Conservation (phyloP, 2,797 vertebrate species). For the Holocentrus rufus region DNA sequence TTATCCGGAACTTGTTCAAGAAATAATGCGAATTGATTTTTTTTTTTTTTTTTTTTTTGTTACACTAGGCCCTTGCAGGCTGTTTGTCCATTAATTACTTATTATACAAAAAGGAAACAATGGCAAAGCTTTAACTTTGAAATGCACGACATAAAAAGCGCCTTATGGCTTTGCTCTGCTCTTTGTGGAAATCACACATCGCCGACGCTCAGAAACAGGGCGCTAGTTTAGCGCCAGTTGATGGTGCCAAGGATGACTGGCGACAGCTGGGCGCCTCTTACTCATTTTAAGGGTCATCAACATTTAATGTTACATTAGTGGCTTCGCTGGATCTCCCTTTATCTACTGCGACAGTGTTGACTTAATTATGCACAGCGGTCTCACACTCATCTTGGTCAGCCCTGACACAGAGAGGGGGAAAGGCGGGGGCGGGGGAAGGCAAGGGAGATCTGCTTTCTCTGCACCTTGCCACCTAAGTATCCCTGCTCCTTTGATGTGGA, state of each 20-base stretch:
- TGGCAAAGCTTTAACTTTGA: slow-evolving; percentile 11
- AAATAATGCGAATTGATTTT: slow-evolving; percentile 39
- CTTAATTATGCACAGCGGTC: slow-evolving; percentile 75
- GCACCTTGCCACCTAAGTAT: slow-evolving; percentile 38
- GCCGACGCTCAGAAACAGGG: slow-evolving; percentile 47
- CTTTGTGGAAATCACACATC: slow-evolving; percentile 50
- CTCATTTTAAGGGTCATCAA: slow-evolving; percentile 80
- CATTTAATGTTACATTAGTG: slow-evolving; percentile 78
- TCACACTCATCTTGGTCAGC: slow-evolving; percentile 55
- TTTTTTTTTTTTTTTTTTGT: slow-evolving; percentile 39
- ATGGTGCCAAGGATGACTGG: slow-evolving; percentile 73
- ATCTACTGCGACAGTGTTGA: slow-evolving; percentile 76
- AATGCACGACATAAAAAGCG: not conserved
- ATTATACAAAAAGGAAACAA: slow-evolving; percentile 11
- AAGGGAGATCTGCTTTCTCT: slow-evolving; percentile 33
- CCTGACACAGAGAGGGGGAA: slow-evolving; percentile 43
- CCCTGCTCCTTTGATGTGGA: slow-evolving; percentile 64
- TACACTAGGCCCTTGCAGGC: slow-evolving; percentile 5
- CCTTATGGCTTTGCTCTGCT: not conserved
- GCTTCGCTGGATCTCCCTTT: slow-evolving; percentile 72
- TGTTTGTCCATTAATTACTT: not conserved
- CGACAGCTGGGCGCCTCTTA: slow-evolving; percentile 74
- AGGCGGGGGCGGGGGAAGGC: not conserved
- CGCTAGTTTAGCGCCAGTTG: slow-evolving; percentile 57
- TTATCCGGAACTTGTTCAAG: slow-evolving; percentile 11